Evolutionary conservation across 1,140 invertebrate species (phyloP).

Genomic region (Agrypnia vestita): DNA sequence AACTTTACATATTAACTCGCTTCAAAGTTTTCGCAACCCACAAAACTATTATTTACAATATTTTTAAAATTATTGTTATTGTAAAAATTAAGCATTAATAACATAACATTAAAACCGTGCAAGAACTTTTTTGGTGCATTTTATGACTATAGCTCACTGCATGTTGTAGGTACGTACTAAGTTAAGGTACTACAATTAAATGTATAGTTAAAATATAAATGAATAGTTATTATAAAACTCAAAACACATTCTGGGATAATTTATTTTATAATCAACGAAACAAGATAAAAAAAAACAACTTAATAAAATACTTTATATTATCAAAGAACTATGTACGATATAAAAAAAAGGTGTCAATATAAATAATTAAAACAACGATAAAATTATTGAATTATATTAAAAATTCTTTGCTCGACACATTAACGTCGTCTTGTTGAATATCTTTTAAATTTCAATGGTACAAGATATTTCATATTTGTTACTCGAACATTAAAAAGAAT

Average conservation of each 20-base stretch:
- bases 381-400: conserved; percentile 18
- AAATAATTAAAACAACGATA: conserved; percentile 36
- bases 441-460: background rate
- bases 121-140: conserved; percentile 36
- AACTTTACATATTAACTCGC: background rate
- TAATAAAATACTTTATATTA: conserved; percentile 44
- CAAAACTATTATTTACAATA: conserved; percentile 2
- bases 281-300: conserved; percentile 33
- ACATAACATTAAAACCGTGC: conserved; percentile 7
- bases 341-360: conserved; percentile 9
- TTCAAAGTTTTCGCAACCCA: background rate
- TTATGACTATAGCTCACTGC: conserved; percentile 33
- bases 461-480: background rate
- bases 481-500: too few species aligned
- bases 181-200: conserved; percentile 8
- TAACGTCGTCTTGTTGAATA: background rate
- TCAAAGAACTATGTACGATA: conserved; percentile 25
- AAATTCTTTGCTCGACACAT: background rate
- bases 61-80: background rate
- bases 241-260: conserved; percentile 7
- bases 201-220: background rate
- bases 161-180: background rate
- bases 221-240: background rate
- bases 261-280: conserved; percentile 32
- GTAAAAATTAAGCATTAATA: conserved; percentile 6